Evolutionary conservation across 2,888 invertebrate species (phyloP), one percentile per base, ranked within the genome.

Genomic region (Agrochola litura): DNA sequence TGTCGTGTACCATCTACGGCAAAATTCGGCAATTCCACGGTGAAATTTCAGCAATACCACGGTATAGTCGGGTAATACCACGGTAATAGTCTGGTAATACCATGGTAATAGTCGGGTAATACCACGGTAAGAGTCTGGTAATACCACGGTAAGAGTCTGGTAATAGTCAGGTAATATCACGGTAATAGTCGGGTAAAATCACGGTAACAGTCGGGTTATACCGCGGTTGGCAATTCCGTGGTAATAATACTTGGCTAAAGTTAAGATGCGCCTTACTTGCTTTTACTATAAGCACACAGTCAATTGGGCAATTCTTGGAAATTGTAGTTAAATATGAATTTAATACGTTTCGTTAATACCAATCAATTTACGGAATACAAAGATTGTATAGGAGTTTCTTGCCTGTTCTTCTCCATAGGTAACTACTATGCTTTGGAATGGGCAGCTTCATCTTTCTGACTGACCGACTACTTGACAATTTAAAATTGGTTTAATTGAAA

Each of bases 1-100:
- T 79, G 79, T 76, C 61, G n/a, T 63, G 70, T 70, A 73, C 73
- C 58, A 66, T 70, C 54, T 41, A 66, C 72, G 83, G 79, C 63
- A 63, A 73, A 19, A 61, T 67, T 76, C 73, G 72, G 67, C 64
- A 67, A 70, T 64, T 46, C 68, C 43, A 61, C 77, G 25, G 61
- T 54, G 25, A 49, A 10, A 37, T 14, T 25, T 37, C 14, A 58
- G 16, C 14, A 65, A 61, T 56, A 63, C 19, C 64, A 25, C 14
- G 8, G 22, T 22, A 77, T 52, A 52, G 2, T 52, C 52, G 52
- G 52, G 9, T 9, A 52, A 52, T 52, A 52, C 52, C 52, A 22
- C 52, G 52, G 22, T 52, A 22, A 8, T 52, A 22, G 8, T 52
- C 52, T 8, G 2, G 3, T 16, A 65, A 66, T 64, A 68, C 16